Percentiles rank a stretch among this genome's conserved stretches.
Conservation (phyloP, 2,888 invertebrate species). For the Mesopsocus fuscifrons region DNA sequence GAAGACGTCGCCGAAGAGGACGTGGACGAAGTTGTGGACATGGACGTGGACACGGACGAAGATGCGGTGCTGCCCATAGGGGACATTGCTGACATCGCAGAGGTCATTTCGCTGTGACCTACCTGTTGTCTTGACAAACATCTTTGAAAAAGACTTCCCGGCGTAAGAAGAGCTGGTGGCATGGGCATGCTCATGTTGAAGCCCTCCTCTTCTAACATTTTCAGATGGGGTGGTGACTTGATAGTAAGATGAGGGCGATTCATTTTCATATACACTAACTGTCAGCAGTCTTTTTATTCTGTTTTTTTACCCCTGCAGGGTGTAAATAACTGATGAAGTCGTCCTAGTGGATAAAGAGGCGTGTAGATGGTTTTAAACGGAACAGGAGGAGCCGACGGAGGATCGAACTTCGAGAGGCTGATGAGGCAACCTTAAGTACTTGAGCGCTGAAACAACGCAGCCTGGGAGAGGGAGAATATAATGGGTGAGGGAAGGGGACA, state of each 20-base stretch:
- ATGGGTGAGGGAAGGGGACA: too few species aligned
- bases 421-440: too few species aligned
- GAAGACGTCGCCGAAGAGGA: constrained; percentile 1
- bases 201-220: constrained; percentile 4
- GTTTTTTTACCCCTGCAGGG: too few species aligned
- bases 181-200: not conserved
- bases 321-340: too few species aligned
- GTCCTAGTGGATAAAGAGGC: too few species aligned
- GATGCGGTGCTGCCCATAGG: not conserved
- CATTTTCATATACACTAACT: not conserved
- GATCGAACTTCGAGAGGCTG: too few species aligned
- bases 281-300: too few species aligned
- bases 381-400: too few species aligned
- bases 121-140: not conserved
- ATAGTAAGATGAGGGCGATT: constrained; percentile 7
- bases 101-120: constrained; percentile 2
- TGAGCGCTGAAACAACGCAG: too few species aligned
- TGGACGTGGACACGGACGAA: not conserved
- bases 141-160: not conserved
- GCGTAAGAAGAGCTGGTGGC: not conserved
- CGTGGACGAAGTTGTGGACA: constrained; percentile 5
- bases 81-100: not conserved
- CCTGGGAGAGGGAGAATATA: too few species aligned
- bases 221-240: constrained; percentile 3
- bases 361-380: too few species aligned